Base-by-base conservation (phyloP, 2,113 vertebrate genomes). In the Lucifuga dentata region DNA sequence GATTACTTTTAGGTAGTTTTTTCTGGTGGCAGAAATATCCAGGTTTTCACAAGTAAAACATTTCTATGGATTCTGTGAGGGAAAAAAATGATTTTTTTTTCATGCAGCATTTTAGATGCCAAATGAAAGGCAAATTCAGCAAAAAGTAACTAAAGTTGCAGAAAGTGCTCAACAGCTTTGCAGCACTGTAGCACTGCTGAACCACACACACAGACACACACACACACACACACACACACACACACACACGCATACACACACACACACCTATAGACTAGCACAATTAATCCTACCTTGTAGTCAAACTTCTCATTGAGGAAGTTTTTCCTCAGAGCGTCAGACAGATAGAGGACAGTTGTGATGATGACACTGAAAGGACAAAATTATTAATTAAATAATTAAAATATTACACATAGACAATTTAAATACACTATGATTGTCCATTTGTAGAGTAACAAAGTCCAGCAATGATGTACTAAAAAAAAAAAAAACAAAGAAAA, bases 221-320 rank as follows among this genome's bases (percentile, higher is more conserved):
- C 8, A 17, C 24, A 63, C n/a, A 41, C 35, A 43, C 13, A 36
- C 24, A 58, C 11, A 43, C 21, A 65, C 23, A 49, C 12, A 39
- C 16, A 19, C 21, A 21, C 41, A 35, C 41, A 36, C 11, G 46
- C 8, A 52, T 11, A 38, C 35, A 35, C 39, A 45, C n/a, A n/a
- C n/a, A n/a, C n/a, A n/a, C n/a, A n/a, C n/a, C n/a, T n/a, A n/a
- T n/a, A n/a, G n/a, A n/a, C n/a, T n/a, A n/a, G 26, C 26, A 29
- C 26, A 5, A 5, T 7, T 29, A 29, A 7, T 10, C 71, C 55
- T 84, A 96, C 96, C 94, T 97, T 97, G 73, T 97, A 98, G 91
- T 99, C 98, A 91, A 99, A 99, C 81, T 95, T 95, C 81, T 99
- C 98, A 86, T 93, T 96, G 88, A 99, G 93, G 89, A 99, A 99